phyloP scores from a whole-genome alignment of 2,113 vertebrate genomes.

The Typhlomys cinereus region DNA sequence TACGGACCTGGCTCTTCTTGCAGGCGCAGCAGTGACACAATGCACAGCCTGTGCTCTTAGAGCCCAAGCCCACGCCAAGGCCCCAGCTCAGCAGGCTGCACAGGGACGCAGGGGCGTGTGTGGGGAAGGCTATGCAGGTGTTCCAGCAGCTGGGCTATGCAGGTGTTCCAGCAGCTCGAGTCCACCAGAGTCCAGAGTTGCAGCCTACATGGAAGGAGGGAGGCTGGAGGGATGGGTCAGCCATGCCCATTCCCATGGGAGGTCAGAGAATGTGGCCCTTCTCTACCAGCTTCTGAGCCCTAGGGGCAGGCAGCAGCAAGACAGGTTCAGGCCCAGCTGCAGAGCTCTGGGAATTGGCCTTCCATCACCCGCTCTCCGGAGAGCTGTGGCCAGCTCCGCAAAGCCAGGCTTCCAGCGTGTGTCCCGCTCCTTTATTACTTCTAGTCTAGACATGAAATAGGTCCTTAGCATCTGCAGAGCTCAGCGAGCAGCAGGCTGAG shows the following conservation, averaged over 20 bases:
- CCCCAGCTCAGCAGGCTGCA: not conserved
- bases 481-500: not conserved
- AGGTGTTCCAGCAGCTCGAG: not conserved
- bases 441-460: conserved; percentile 12
- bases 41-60: not conserved
- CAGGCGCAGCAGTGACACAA: not conserved
- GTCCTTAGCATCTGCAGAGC: not conserved
- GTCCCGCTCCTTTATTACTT: not conserved
- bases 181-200: not conserved
- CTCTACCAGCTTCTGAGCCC: too few relatives aligned
- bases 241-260: rapidly evolving
- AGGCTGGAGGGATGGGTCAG: not conserved
- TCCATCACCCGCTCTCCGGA: rapidly evolving
- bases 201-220: not conserved
- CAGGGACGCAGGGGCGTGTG: not conserved
- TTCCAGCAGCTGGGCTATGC: conserved; percentile 33
- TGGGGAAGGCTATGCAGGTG: conserved; percentile 40
- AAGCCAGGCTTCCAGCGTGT: not conserved
- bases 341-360: not conserved
- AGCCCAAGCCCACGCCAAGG: conserved; percentile 49
- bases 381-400: not conserved
- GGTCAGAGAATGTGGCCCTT: rapidly evolving
- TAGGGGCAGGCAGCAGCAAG: not conserved
- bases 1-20: conserved; percentile 12
- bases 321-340: not conserved